Evolutionary conservation across 2,888 invertebrate genomes (phyloP).

Genomic region (Adelphocoris suturalis): DNA sequence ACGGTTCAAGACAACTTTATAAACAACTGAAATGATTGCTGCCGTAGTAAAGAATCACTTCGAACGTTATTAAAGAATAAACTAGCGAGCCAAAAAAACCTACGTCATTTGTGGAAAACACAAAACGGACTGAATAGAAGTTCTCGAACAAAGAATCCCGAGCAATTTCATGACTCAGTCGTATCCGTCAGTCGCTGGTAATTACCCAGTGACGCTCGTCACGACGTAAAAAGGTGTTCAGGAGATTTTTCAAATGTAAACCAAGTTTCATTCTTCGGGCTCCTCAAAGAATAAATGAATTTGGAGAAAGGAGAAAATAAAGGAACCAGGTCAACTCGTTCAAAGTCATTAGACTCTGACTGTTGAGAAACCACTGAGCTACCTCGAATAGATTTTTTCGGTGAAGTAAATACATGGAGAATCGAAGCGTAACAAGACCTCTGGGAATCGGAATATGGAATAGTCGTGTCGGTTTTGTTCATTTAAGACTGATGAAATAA

Average conservation of each 20-base stretch:
- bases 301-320: not conserved
- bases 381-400: not conserved
- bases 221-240: not conserved
- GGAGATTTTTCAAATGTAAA: not conserved
- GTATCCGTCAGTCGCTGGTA: not conserved
- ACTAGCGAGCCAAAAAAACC: not conserved
- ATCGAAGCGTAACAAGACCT: no score
- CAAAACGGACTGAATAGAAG: not conserved
- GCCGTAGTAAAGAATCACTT: no score
- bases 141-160: not conserved
- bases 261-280: not conserved
- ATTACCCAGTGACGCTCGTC: not conserved
- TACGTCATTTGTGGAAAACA: not conserved
- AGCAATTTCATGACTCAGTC: conserved; percentile 19
- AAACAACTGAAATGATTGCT: no score
- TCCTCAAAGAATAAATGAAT: conserved; percentile 8
- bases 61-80: not conserved
- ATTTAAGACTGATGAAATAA: no score
- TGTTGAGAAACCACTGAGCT: not conserved
- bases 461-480: no score
- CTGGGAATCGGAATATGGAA: no score
- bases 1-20: no score
- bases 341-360: not conserved
- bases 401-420: no score
- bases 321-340: conserved; percentile 6